Evolutionary conservation across 37 sponge, comb jelly and placozoan genomes (phyloP).

Genomic region (Crambe crambe): DNA sequence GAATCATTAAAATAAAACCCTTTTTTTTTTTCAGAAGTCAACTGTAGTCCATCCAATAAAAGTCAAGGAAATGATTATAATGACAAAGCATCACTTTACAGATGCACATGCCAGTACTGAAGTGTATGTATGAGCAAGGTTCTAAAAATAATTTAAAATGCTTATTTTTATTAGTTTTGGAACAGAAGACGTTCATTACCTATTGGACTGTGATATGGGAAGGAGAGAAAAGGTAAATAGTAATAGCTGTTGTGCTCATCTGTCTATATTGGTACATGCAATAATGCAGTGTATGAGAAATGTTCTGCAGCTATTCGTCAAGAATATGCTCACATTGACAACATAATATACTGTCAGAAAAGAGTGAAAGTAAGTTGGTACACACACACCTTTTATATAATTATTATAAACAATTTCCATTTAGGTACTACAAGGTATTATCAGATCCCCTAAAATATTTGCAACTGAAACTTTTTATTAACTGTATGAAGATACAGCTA

Average conservation of each 20-base stretch:
- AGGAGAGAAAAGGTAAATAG: slow-evolving; percentile 7
- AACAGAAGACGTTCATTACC: slow-evolving; percentile 25
- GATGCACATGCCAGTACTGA: slow-evolving; percentile 3
- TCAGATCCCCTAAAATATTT: slow-evolving; percentile 22
- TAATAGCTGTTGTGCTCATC: neutral
- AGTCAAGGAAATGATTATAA: slow-evolving; percentile 3
- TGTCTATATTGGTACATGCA: too few relatives aligned
- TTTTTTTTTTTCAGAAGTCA: neutral
- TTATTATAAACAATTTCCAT: neutral
- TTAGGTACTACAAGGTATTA: slow-evolving; percentile 18
- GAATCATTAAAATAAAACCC: neutral
- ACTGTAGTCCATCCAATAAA: neutral
- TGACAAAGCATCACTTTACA: slow-evolving; percentile 20
- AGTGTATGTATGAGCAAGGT: too few relatives aligned
- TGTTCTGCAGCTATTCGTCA: slow-evolving; percentile 20
- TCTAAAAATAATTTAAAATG: too few relatives aligned
- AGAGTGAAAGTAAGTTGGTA: slow-evolving; percentile 27
- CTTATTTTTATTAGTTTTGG: slow-evolving; percentile 25
- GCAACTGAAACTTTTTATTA: slow-evolving; percentile 25
- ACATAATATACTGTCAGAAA: slow-evolving; percentile 3
- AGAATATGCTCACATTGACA: slow-evolving; percentile 34
- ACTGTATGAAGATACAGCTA: slow-evolving; percentile 15
- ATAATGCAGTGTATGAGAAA: slow-evolving; percentile 20
- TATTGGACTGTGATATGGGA: slow-evolving; percentile 42
- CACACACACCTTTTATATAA: neutral